phyloP scores from a whole-genome alignment of 2,113 vertebrate species.

The Zosterops hypoxanthus region DNA sequence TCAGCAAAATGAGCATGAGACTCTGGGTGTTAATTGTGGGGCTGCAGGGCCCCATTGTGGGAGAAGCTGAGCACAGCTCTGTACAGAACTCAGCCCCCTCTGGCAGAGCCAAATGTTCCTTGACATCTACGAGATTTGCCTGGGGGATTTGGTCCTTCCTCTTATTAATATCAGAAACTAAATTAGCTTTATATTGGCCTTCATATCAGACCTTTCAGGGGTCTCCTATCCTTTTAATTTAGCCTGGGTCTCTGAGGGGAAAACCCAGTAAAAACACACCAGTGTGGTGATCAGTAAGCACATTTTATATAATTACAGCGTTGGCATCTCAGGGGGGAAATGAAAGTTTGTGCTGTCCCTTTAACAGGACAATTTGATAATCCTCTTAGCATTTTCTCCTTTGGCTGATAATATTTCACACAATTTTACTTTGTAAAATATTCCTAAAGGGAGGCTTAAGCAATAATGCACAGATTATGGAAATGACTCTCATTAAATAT shows the following conservation, averaged over 20 bases:
- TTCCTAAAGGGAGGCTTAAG: conserved; percentile 85
- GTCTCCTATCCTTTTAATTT: conserved; percentile 51
- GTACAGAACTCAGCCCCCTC: fast-evolving
- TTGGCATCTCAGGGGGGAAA: conserved; percentile 62
- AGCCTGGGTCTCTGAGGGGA: conserved; percentile 22
- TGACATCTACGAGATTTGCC: not conserved
- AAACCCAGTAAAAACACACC: not conserved
- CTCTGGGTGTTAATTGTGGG: not conserved
- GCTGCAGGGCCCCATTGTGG: not conserved
- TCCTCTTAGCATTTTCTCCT: conserved; percentile 73
- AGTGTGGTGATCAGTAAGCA: conserved; percentile 63
- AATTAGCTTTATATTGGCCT: conserved; percentile 39
- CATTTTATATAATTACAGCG: conserved; percentile 55
- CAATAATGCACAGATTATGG: conserved; percentile 90
- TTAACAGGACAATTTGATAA: conserved; percentile 74
- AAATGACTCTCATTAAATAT: conserved; percentile 87
- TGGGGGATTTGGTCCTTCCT: not conserved
- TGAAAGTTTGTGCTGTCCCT: conserved; percentile 71
- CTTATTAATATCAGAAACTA: conserved; percentile 13
- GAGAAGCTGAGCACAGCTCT: not conserved
- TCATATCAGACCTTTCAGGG: conserved; percentile 33
- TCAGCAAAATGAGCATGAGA: not conserved
- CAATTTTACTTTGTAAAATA: conserved; percentile 79
- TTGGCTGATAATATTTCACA: conserved; percentile 75
- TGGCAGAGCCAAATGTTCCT: not conserved